Base-by-base conservation (phyloP, 2,888 invertebrate genomes). In the Xylota sylvarum region DNA sequence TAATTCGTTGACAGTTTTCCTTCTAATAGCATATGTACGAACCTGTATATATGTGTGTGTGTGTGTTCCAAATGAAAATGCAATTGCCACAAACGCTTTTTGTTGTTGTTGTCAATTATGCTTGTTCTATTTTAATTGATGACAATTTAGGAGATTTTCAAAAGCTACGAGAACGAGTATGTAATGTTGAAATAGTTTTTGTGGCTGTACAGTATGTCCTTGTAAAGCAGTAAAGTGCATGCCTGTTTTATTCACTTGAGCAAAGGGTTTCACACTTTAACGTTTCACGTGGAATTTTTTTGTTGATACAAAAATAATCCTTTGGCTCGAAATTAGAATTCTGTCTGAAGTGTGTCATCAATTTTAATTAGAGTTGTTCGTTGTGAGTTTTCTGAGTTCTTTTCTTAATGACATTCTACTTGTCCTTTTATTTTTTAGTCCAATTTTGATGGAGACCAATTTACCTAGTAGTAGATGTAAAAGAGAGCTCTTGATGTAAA, bases 1-100 rank as follows among this genome's bases (percentile, higher is more conserved):
- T 77, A 52, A 82, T 77, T 72, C 56, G 77, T 58, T 82, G 65
- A 64, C 65, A 65, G 56, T 65, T 77, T 65, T 58, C 5, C 64
- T 12, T 10, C 12, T 7, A n/a, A n/a, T n/a, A n/a, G n/a, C n/a
- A 5, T 30, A n/a, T 32, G 17, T n/a, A n/a, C n/a, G n/a, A n/a
- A n/a, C 10, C 27, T 27, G 10, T 9, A 14, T 58, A 40, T 17
- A 32, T 40, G 17, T 17, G 48, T 7, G 3, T 12, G 14, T 43
- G 23, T 23, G 23, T n/a, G 4, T 56, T 70, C 62, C 32, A 56
- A 64, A 64, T 72, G 43, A 60, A 72, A 65, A 70, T 64, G 64
- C 40, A 37, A 62, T 83, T 32, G 6, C 12, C 43, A 60, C 43
- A 40, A 78, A 83, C 67, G n/a, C 35, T 62, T 56, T 27, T 48